phyloP scores from a whole-genome alignment of 2,113 vertebrate species.

The Gadus macrocephalus region DNA sequence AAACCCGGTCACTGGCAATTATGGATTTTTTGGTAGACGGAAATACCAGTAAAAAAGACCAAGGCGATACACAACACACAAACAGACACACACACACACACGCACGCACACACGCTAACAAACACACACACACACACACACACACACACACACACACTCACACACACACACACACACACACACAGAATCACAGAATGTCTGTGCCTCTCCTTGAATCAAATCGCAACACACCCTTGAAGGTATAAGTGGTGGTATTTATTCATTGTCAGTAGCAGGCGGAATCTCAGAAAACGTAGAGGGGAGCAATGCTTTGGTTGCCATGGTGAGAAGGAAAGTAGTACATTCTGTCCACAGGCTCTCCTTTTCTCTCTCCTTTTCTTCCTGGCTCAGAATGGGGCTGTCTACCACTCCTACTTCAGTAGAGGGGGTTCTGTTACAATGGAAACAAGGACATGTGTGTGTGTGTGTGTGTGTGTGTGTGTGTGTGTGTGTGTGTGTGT shows the following conservation, averaged over 20 bases:
- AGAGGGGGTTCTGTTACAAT: too few relatives aligned
- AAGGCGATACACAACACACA: not conserved
- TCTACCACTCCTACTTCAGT: too few relatives aligned
- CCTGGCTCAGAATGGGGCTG: too few relatives aligned
- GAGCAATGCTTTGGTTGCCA: constrained; percentile 10
- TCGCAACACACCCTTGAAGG: constrained; percentile 8
- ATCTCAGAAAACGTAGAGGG: not conserved
- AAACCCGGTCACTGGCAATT: not conserved
- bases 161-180: constrained; percentile 3
- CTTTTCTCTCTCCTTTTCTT: too few relatives aligned
- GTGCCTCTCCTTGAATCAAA: not conserved
- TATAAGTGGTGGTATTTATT: constrained; percentile 11
- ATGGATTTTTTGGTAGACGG: not conserved
- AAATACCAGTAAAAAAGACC: not conserved
- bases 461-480: too few relatives aligned
- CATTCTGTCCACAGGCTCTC: not conserved
- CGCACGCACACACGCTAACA: not conserved
- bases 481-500: too few relatives aligned
- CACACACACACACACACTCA: constrained; percentile 6
- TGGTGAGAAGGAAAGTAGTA: constrained; percentile 9
- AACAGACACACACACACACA: not conserved
- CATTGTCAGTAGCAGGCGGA: not conserved
- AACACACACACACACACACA: not conserved
- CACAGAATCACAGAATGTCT: not conserved
- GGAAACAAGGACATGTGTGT: too few relatives aligned